These are phyloP conservation scores for Pelodiscus sinensis DNA, from an alignment of 2,113 vertebrate species.

Conservation along the genomic window DNA sequence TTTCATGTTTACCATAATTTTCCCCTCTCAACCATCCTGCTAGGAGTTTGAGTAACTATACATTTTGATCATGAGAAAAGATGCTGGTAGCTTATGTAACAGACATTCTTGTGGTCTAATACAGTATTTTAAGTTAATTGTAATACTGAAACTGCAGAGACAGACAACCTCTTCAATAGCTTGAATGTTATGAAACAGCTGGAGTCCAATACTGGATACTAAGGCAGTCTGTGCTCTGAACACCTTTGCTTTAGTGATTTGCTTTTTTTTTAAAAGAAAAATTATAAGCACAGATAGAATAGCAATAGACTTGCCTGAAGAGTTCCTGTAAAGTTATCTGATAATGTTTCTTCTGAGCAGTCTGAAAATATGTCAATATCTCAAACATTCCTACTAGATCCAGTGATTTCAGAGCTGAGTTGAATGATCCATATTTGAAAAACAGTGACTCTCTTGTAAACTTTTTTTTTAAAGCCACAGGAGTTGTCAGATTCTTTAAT, in stretches of 20 bases:
- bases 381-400: background rate
- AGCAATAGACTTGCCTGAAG: background rate
- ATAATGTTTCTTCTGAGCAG: background rate
- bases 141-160: background rate
- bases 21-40: background rate
- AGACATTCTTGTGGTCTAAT: background rate
- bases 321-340: background rate
- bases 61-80: background rate
- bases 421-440: background rate
- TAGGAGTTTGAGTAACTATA: background rate
- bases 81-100: background rate
- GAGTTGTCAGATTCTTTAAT: background rate
- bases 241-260: background rate
- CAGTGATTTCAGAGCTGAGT: background rate
- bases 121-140: background rate
- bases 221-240: background rate
- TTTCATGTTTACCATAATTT: background rate
- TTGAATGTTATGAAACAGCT: background rate
- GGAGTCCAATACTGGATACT: background rate
- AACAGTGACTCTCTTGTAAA: fast-evolving
- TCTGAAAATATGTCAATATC: background rate
- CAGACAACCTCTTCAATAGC: background rate
- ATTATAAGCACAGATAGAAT: background rate
- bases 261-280: background rate
- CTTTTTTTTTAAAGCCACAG: background rate